Evolutionary conservation across 2,888 invertebrate species (phyloP).

Genomic region (Sympetrum striolatum): DNA sequence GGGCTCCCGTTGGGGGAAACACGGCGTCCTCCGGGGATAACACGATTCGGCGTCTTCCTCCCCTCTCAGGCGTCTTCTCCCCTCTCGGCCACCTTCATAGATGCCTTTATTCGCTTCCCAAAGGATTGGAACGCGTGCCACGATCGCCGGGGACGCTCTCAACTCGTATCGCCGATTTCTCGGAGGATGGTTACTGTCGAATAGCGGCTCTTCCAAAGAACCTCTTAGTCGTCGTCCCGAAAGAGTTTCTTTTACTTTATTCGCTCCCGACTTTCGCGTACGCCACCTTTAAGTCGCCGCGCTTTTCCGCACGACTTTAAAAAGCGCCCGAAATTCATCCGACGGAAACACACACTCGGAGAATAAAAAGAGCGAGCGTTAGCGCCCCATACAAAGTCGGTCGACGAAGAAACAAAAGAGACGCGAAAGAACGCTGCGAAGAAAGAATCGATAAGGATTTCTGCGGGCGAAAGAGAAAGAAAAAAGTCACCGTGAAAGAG

Average conservation of each 20-base stretch:
- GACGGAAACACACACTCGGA: neutral
- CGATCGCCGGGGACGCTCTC: too few species aligned
- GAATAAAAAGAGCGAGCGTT: neutral
- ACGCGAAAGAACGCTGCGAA: neutral
- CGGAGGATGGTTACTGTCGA: too few species aligned
- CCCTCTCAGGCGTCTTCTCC: too few species aligned
- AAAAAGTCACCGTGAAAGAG: neutral
- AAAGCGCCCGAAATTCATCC: neutral
- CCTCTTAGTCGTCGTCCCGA: too few species aligned
- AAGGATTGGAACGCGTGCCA: too few species aligned
- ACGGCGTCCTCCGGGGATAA: neutral
- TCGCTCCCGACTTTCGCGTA: neutral
- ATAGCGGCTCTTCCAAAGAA: too few species aligned
- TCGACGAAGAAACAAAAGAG: neutral
- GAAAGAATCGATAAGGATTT: neutral
- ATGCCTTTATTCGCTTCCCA: too few species aligned
- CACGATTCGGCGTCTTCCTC: neutral
- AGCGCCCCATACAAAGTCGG: neutral
- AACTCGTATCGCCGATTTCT: too few species aligned
- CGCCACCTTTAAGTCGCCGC: neutral
- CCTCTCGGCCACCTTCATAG: too few species aligned
- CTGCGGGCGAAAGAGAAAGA: neutral
- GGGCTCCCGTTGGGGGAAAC: neutral
- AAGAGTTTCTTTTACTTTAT: too few species aligned
- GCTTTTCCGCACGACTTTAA: neutral